phyloP scores from a whole-genome alignment of 2,113 vertebrate genomes.

The Takifugu flavidus region DNA sequence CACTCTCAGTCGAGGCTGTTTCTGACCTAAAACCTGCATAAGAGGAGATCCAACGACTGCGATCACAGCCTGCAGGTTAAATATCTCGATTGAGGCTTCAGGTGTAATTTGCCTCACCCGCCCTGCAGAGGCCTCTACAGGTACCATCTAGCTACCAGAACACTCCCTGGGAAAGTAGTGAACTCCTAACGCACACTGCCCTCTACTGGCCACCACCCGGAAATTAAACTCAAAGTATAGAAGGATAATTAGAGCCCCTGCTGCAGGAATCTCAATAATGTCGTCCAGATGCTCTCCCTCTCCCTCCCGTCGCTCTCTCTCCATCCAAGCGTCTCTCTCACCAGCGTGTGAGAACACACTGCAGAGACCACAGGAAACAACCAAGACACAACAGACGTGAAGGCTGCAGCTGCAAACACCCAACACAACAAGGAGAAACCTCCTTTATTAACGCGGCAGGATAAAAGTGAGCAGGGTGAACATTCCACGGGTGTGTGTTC shows the following conservation, averaged over 20 bases:
- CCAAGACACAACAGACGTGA: constrained; percentile 27
- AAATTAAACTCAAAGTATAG: background rate
- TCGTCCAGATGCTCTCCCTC: constrained; percentile 62
- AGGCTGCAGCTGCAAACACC: background rate
- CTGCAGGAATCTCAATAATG: constrained; percentile 70
- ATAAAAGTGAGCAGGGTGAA: too few species aligned
- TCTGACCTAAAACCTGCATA: too few species aligned
- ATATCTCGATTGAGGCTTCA: background rate
- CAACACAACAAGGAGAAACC: background rate
- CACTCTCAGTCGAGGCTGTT: background rate
- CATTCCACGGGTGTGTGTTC: constrained; percentile 13
- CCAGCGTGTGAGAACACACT: constrained; percentile 19
- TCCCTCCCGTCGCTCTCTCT: constrained; percentile 7
- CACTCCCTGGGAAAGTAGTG: background rate
- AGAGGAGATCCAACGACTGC: too few species aligned
- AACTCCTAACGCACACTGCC: constrained; percentile 14
- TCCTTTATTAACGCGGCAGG: background rate
- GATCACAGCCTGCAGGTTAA: too few species aligned
- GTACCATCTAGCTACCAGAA: background rate
- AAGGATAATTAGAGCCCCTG: constrained; percentile 42
- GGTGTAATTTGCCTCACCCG: background rate
- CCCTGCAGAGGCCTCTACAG: too few species aligned
- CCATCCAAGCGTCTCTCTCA: constrained; percentile 7
- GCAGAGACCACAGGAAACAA: constrained; percentile 29
- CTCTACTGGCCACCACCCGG: constrained; percentile 38